These are phyloP conservation scores for Meteorus sp. DNA, from an alignment of 1,140 invertebrate species.

Conservation along the genomic window DNA sequence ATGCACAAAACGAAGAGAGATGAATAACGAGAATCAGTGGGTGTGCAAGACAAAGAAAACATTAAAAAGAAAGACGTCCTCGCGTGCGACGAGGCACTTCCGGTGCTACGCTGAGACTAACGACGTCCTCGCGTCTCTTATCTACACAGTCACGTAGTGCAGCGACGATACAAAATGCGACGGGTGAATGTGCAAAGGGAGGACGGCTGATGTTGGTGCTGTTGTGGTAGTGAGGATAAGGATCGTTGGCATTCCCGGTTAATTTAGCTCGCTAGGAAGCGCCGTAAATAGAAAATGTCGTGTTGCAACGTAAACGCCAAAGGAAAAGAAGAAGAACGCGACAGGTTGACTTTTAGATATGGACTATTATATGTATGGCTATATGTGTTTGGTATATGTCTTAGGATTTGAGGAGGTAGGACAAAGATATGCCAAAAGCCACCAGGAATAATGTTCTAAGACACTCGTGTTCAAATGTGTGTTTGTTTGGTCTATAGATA, in stretches of 20 bases:
- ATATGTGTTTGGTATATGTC: too few relatives aligned
- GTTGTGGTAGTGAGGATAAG: constrained; percentile 42
- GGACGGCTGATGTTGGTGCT: constrained; percentile 6
- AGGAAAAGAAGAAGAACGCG: not conserved
- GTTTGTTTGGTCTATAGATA: too few relatives aligned
- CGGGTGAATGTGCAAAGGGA: not conserved
- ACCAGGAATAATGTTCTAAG: too few relatives aligned
- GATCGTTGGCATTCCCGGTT: constrained; percentile 51
- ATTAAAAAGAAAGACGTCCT: constrained; percentile 39
- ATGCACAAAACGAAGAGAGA: constrained; percentile 19
- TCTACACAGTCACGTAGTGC: constrained; percentile 54
- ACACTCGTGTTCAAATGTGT: too few relatives aligned
- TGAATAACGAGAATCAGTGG: not conserved
- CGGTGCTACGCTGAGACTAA: constrained; percentile 51
- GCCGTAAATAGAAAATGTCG: constrained; percentile 52
- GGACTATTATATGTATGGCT: too few relatives aligned
- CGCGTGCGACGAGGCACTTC: constrained; percentile 56
- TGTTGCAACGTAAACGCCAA: constrained; percentile 7
- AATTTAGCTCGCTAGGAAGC: constrained; percentile 51
- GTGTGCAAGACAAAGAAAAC: constrained; percentile 46
- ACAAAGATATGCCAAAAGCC: too few relatives aligned
- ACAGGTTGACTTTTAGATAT: not conserved
- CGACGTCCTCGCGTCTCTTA: constrained; percentile 55
- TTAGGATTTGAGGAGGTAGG: too few relatives aligned
- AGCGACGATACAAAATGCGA: constrained; percentile 28